Base-by-base conservation (phyloP, 2,113 vertebrate species). In the Gorsachius goisagi region DNA sequence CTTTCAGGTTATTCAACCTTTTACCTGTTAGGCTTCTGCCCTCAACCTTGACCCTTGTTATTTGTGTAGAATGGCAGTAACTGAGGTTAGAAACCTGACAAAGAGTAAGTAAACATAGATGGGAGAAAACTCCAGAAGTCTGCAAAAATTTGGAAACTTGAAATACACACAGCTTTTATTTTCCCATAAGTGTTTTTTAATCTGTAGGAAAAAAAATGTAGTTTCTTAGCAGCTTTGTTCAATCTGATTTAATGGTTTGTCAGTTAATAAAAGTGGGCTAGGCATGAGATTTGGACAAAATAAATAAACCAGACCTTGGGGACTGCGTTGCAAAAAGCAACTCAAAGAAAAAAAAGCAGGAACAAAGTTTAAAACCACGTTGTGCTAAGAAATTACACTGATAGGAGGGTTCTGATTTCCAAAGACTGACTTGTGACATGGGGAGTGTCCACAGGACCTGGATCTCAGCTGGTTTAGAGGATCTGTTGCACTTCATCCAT, bases 1-100 rank as follows among this genome's bases (percentile, higher is more conserved):
- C 95, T 98, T 99, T 98, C 95, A 97, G 98, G 98, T 99, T 98
- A 98, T 98, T 99, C 98, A 98, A 97, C 98, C 98, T 99, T 98
- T 99, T 98, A 98, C 98, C 98, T 97, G 97, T 94, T 97, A 94
- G 94, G 95, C 94, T 98, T 96, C 95, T 95, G 66, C 97, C 81
- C 92, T 98, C 98, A 99, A 97, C 98, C 98, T 98, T 98, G 98
- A 98, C 98, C 98, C 84, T 94, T 97, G 97, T 95, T 98, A 97
- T 98, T 99, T 98, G 97, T 97, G 97, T 95, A 98, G 97, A 97
- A 95, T 97, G 87, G 95, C 97, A 96, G 96, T 95, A 97, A 98
- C 91, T 45, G 73, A 90, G 74, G 97, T 97, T 98, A 97, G 98
- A 98, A 98, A 98, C 98, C 98, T 98, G 97, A 98, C 98, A 98